Percentiles rank a stretch among this genome's conserved stretches.
These are phyloP conservation scores for Clarias laeviceps DNA, from an alignment of 2,797 vertebrate genomes.

Conservation along the genomic window DNA sequence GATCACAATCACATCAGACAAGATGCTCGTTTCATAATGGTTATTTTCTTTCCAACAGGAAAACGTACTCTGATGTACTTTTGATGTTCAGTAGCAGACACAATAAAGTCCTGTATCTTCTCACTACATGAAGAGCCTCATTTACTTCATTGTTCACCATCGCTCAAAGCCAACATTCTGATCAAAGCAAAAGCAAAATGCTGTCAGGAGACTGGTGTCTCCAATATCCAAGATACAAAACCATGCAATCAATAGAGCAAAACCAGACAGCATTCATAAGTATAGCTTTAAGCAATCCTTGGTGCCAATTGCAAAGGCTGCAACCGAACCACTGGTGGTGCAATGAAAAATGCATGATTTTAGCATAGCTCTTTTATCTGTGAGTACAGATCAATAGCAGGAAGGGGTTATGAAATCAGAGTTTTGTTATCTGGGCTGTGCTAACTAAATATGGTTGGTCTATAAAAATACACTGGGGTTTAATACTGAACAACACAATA, in stretches of 20 bases:
- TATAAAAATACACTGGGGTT: slow-evolving; percentile 59
- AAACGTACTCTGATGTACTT: slow-evolving; percentile 55
- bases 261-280: slow-evolving; percentile 79
- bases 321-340: slow-evolving; percentile 72
- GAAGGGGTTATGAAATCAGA: slow-evolving; percentile 77
- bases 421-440: slow-evolving; percentile 69
- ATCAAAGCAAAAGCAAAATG: slow-evolving; percentile 75
- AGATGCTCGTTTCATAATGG: background rate
- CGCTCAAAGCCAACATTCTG: slow-evolving; percentile 71
- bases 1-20: background rate
- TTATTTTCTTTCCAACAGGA: slow-evolving; percentile 56
- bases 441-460: slow-evolving; percentile 37
- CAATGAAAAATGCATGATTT: slow-evolving; percentile 83
- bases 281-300: slow-evolving; percentile 81
- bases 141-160: slow-evolving; percentile 68
- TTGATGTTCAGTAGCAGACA: slow-evolving; percentile 65
- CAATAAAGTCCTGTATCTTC: slow-evolving; percentile 55
- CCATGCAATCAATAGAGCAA: slow-evolving; percentile 80
- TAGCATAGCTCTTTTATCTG: slow-evolving; percentile 76
- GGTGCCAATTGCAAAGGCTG: slow-evolving; percentile 77
- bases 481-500: slow-evolving; percentile 73
- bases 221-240: slow-evolving; percentile 73
- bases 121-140: slow-evolving; percentile 68
- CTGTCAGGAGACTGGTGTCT: slow-evolving; percentile 74
- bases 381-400: slow-evolving; percentile 78